Conservation (phyloP, 2,797 vertebrate genomes). For the Carduelis carduelis region DNA sequence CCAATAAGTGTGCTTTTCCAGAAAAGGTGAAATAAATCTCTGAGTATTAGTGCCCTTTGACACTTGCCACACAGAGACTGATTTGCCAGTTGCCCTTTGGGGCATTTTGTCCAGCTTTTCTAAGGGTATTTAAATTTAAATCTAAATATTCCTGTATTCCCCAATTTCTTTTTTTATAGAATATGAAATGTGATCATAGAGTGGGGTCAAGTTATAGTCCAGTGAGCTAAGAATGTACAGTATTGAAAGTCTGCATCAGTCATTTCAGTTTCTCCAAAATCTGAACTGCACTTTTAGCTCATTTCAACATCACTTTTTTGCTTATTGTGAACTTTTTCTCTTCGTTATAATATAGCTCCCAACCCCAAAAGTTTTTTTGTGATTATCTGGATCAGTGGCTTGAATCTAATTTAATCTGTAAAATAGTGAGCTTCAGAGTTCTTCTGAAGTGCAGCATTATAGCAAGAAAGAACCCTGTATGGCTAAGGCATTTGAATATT, state of each 20-base stretch:
- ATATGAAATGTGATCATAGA: neutral
- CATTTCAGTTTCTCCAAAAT: neutral
- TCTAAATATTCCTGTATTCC: neutral
- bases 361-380: neutral
- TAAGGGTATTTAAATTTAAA: neutral
- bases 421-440: neutral
- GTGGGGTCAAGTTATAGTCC: neutral
- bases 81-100: neutral
- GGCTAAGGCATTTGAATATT: neutral
- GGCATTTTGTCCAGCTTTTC: neutral
- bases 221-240: neutral
- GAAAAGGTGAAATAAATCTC: neutral
- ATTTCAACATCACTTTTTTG: neutral
- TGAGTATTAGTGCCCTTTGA: neutral
- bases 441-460: neutral
- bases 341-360: neutral
- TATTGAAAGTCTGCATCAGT: neutral
- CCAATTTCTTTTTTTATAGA: neutral
- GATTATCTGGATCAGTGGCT: neutral
- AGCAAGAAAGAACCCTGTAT: neutral
- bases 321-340: neutral
- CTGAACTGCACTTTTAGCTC: neutral
- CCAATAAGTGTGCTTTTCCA: neutral
- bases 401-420: neutral
- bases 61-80: neutral